Evolutionary conservation across 1,140 invertebrate genomes (phyloP).

Genomic region (Samia ricini): DNA sequence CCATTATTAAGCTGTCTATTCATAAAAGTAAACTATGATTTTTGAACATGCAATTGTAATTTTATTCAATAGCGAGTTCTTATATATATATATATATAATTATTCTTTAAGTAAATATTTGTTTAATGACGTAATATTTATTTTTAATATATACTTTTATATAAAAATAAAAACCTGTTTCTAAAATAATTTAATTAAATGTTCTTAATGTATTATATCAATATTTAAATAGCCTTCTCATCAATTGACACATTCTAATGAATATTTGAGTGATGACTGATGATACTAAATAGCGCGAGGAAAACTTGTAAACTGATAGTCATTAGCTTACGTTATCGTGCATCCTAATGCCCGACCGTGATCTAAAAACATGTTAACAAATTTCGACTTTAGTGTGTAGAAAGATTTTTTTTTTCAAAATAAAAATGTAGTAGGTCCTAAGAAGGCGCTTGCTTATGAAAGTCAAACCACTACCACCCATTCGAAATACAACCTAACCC

Average conservation of each 20-base stretch:
- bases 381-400: too few species aligned
- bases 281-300: not conserved
- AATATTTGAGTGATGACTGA: not conserved
- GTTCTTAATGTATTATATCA: not conserved
- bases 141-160: not conserved
- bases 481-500: too few species aligned
- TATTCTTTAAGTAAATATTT: not conserved
- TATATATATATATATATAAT: not conserved
- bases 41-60: not conserved
- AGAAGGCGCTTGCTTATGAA: too few species aligned
- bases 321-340: not conserved
- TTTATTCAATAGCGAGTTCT: not conserved
- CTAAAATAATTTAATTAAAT: constrained; percentile 4
- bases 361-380: not conserved
- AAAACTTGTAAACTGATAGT: not conserved
- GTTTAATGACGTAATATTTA: constrained; percentile 6
- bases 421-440: too few species aligned
- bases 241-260: not conserved
- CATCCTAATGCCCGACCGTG: not conserved
- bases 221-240: constrained; percentile 3
- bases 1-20: too few species aligned
- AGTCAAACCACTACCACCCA: too few species aligned
- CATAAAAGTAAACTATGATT: too few species aligned
- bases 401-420: too few species aligned
- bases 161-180: not conserved